Evolutionary conservation across 2,888 invertebrate species (phyloP), one percentile per base, ranked within the genome.

Genomic region (Nomada lathburiana): DNA sequence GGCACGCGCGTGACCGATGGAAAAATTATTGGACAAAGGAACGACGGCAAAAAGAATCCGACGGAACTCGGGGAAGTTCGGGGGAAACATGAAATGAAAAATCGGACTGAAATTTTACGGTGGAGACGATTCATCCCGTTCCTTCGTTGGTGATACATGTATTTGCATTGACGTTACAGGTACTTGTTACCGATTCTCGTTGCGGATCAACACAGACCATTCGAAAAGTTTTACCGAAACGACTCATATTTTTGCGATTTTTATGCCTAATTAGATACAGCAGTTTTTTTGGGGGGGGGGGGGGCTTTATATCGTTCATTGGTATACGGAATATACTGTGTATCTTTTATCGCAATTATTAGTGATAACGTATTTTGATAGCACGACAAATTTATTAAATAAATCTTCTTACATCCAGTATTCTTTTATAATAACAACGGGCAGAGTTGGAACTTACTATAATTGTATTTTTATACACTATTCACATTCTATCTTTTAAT

Each of bases 41-140:
- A 18, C n/a, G 20, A 7, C 16, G 59, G 3, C 26, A 26, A 29
- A 47, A 64, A 23, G 42, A 47, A 18, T 44, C 18, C n/a, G 2
- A 18, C 2, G 2, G 9, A 26, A 9, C 53, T 36, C 7, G 67
- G 29, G 4, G 11, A 55, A 47, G 62, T 57, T 29, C 20, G 16
- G 74, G 60, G 20, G 44, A 47, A 52, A 10, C 36, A 36, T 23
- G n/a, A 2, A 20, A 55, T 7, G n/a, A 4, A 7, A 62, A 64
- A 79, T 64, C 47, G 70, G 26, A 20, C 42, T 63, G 77, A 59
- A 80, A 78, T 77, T 52, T 52, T 20, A 18, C 47, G 9, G 9
- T 11, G 13, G 7, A 23, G 2, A 13, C 16, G 9, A 50, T 42
- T 67, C 23, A 13, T 18, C 16, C 18, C 3, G 18, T 42, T 52